A percentile compares a stretch with the other conserved stretches of the same genome.
phyloP scores from a whole-genome alignment of 2,888 invertebrate species.

The Mongoloraphidia duomilia region DNA sequence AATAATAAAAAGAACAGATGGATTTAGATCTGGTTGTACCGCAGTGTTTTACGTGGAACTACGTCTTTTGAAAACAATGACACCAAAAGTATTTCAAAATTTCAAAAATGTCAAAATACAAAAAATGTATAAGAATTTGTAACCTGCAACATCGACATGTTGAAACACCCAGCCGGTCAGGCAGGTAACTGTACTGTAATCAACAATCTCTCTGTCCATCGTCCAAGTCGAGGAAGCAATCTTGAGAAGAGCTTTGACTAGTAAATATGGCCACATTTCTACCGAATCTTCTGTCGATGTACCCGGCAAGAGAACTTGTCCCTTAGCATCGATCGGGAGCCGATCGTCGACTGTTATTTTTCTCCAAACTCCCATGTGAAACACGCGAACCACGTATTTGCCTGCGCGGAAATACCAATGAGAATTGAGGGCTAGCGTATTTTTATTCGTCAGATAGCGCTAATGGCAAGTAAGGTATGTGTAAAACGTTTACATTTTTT shows the following conservation, averaged over 20 bases:
- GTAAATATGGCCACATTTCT: slow-evolving; percentile 34
- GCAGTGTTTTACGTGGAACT: not conserved
- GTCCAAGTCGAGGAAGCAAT: slow-evolving; percentile 28
- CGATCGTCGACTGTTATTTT: slow-evolving; percentile 32
- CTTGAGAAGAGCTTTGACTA: slow-evolving; percentile 33
- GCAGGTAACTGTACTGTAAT: slow-evolving; percentile 30
- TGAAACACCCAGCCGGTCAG: slow-evolving; percentile 31
- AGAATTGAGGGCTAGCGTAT: no score
- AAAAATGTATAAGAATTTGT: no score
- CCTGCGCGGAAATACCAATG: slow-evolving; percentile 23
- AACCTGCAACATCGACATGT: slow-evolving; percentile 18
- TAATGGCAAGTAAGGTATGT: no score
- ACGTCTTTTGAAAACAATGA: no score
- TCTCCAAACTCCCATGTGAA: slow-evolving; percentile 34
- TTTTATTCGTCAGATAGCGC: no score
- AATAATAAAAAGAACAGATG: not conserved
- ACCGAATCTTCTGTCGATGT: slow-evolving; percentile 16
- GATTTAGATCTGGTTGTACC: not conserved
- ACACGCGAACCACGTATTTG: slow-evolving; percentile 33
- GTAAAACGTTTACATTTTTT: no score
- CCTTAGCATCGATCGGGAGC: slow-evolving; percentile 27
- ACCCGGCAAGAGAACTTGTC: slow-evolving; percentile 27
- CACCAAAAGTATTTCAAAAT: not conserved
- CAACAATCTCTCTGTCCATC: slow-evolving; percentile 22
- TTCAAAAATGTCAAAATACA: not conserved